A percentile compares a stretch with the other conserved stretches of the same genome.
phyloP scores from a whole-genome alignment of 2,888 invertebrate species.

The Diaperis boleti region DNA sequence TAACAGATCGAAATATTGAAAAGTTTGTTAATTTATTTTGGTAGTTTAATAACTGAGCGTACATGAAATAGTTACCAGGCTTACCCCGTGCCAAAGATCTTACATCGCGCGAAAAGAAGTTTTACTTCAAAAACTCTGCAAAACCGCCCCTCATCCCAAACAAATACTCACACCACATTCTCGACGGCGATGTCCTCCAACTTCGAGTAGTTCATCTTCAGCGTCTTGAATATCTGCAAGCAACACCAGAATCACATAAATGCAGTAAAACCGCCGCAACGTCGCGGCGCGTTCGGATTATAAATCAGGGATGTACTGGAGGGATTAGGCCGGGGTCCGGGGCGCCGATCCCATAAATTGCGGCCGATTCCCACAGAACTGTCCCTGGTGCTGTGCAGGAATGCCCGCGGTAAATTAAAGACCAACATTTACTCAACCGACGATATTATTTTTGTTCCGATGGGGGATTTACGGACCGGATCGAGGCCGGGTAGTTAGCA shows the following conservation, averaged over 20 bases:
- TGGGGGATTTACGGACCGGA: constrained; percentile 20
- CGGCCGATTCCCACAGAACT: constrained; percentile 40
- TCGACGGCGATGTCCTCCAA: constrained; percentile 74
- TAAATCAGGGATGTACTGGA: constrained; percentile 43
- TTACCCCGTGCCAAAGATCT: no score
- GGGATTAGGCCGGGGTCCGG: constrained; percentile 42
- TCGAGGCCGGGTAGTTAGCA: no score
- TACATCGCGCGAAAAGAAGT: no score
- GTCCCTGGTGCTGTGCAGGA: constrained; percentile 40
- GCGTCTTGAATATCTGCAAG: constrained; percentile 37
- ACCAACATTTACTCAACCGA: constrained; percentile 36
- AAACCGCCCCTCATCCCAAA: no score
- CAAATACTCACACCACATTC: constrained; percentile 79
- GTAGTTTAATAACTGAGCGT: no score
- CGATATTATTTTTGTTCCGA: constrained; percentile 29
- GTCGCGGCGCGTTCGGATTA: constrained; percentile 42
- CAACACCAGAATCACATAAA: neutral
- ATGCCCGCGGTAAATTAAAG: constrained; percentile 39
- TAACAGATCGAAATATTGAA: no score
- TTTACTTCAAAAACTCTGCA: no score
- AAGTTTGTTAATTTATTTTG: no score
- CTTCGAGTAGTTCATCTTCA: constrained; percentile 75
- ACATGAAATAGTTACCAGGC: no score
- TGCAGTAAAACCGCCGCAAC: constrained; percentile 25
- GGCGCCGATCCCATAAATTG: constrained; percentile 46